phyloP scores from a whole-genome alignment of 2,113 vertebrate genomes.

The Leptobrachium ailaonicum region DNA sequence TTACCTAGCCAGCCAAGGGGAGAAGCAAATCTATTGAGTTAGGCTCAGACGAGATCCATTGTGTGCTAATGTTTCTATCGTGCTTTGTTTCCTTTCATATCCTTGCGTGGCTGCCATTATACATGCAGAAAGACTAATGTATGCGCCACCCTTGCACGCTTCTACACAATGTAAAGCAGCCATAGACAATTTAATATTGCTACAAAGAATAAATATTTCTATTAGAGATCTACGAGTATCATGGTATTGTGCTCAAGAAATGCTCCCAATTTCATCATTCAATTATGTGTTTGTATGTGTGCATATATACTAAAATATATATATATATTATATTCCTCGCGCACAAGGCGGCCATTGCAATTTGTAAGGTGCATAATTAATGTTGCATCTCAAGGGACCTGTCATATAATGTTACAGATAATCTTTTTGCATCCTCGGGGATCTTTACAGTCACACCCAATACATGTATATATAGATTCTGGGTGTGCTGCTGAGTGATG shows the following conservation, averaged over 20 bases:
- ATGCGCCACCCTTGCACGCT: slow-evolving; percentile 43
- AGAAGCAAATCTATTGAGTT: background rate
- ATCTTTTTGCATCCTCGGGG: background rate
- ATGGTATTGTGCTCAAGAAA: too few relatives aligned
- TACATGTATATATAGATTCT: background rate
- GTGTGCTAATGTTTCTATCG: slow-evolving; percentile 40
- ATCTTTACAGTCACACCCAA: background rate
- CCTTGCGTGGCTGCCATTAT: slow-evolving; percentile 45
- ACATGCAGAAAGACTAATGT: slow-evolving; percentile 48
- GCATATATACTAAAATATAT: too few relatives aligned
- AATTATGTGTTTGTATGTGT: too few relatives aligned
- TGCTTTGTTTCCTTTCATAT: slow-evolving; percentile 55
- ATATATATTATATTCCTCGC: too few relatives aligned
- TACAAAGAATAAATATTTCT: background rate
- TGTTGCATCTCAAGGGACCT: background rate
- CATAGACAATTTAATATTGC: background rate
- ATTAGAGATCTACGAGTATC: too few relatives aligned
- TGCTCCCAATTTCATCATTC: too few relatives aligned
- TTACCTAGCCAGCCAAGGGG: background rate
- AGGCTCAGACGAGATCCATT: slow-evolving; percentile 33
- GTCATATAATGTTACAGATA: background rate
- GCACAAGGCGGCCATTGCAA: background rate
- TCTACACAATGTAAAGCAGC: slow-evolving; percentile 43
- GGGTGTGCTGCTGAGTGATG: background rate
- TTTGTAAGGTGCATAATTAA: background rate